Conservation (phyloP, 2,797 vertebrate genomes). For the Brotula barbata region DNA sequence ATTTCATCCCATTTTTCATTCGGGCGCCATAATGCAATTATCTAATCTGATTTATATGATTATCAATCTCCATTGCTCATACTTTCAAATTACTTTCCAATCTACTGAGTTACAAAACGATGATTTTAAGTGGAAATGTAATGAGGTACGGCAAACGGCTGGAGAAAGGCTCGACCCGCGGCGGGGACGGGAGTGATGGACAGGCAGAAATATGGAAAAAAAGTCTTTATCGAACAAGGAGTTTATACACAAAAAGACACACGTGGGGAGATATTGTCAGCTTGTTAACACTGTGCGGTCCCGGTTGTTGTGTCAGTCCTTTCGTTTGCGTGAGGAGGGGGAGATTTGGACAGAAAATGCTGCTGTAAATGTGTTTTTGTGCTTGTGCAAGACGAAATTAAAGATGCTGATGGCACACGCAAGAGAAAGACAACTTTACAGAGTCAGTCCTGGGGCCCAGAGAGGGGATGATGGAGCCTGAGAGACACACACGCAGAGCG, state of each 20-base stretch:
- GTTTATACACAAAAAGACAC: constrained; percentile 40
- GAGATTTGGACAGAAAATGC: constrained; percentile 12
- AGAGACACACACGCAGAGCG: constrained; percentile 9
- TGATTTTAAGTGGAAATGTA: constrained; percentile 39
- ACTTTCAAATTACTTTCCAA: constrained; percentile 53
- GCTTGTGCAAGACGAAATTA: constrained; percentile 43
- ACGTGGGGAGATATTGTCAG: constrained; percentile 29
- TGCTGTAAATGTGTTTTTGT: constrained; percentile 42
- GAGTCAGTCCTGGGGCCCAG: constrained; percentile 45
- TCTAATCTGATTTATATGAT: constrained; percentile 70
- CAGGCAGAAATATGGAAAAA: constrained; percentile 33
- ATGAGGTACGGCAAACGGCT: constrained; percentile 30
- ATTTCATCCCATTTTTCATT: constrained; percentile 69
- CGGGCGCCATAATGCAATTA: constrained; percentile 70
- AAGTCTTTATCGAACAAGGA: constrained; percentile 34
- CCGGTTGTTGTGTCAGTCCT: constrained; percentile 17
- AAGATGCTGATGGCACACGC: constrained; percentile 44
- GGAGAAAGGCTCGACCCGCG: constrained; percentile 20
- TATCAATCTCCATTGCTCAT: constrained; percentile 74
- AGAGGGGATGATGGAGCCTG: constrained; percentile 10
- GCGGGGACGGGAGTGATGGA: constrained; percentile 21
- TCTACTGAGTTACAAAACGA: constrained; percentile 37
- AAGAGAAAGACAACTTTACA: constrained; percentile 55
- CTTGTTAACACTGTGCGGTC: constrained; percentile 24
- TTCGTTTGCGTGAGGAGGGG: constrained; percentile 20